Base-by-base conservation (phyloP, 2,797 vertebrate genomes). In the Halcyon chelicuti region DNA sequence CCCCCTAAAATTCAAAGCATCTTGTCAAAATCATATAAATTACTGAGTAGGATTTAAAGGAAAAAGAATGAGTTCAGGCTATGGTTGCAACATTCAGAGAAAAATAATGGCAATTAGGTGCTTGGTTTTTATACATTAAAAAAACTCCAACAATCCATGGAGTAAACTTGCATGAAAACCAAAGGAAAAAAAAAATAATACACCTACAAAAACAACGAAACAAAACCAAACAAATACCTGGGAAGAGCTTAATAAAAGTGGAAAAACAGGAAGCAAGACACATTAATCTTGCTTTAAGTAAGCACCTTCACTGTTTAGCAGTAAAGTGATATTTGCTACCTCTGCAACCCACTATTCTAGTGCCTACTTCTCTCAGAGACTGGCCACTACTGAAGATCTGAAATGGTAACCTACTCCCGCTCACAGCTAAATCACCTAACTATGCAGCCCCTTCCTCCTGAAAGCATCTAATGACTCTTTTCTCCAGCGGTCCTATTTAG, bases 341-440 rank as follows among this genome's bases (percentile, higher is more conserved):
- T 33, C 9, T 57, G 17, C 13, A 26, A 1, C 1, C 63, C 17
- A 7, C 7, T 51, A 18, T 8, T 0, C 12, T 6, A 51, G 5
- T 5, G 3, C 5, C 22, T 51, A 1, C 20, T 72, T 75, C 40
- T 78, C 11, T 46, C 21, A 68, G 35, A 25, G 9, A 11, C 1
- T 8, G 3, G 5, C 2, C 9, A 14, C 10, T 31, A 16, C 29
- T 7, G 22, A 62, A 35, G 8, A 21, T 17, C 29, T 49, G 23
- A 73, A 86, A 39, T 17, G 9, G 8, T 22, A 13, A n/a, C 16
- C 12, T 42, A 15, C 12, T 42, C 8, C 42, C 37, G 8, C 22
- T 70, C 52, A 68, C 2, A 35, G 7, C 5, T 52, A 70, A 17
- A 49, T 33, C n/a, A 29, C 12, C 18, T 49, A 13, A 9, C n/a